Evolutionary conservation across 2,113 vertebrate genomes (phyloP), one percentile per base, ranked within the genome.

Genomic region (Gadus macrocephalus): DNA sequence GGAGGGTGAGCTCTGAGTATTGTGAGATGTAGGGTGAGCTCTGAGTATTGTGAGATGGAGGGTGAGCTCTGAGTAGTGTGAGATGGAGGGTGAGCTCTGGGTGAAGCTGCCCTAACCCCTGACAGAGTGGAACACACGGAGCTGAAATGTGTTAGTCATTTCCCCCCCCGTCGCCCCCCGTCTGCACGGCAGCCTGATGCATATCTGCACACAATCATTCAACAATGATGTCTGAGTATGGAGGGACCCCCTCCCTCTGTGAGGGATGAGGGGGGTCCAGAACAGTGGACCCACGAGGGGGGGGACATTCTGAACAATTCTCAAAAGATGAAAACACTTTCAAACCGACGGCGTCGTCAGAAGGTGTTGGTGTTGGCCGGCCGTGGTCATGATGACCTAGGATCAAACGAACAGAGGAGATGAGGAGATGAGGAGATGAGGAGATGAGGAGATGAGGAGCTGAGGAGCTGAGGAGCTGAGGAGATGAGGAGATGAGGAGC

Each of bases 131-230:
- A 85, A 79, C 79, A 83, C 79, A 82, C 84, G 80, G 75, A 60
- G 68, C 64, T 72, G 69, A 82, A 87, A 85, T 88, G 82, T 88
- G 87, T 81, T 82, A 11, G 72, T 75, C 78, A 87, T 87, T 87
- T 85, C 66, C 66, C 69, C 74, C 77, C 70, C 70, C 49, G 27
- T 72, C 35, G 35, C 72, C 69, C 19, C n/a, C 56, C 0, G 4
- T 78, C 74, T 11, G 62, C 67, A 69, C 71, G 63, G 65, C 79
- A 75, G 69, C 72, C 6, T 28, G 8, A 71, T 77, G 71, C 69
- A 75, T 80, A 83, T 80, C 81, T 73, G 72, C 78, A 78, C 76
- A 69, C 60, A 78, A 80, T 78, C 73, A 35, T 66, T 76, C 76
- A 77, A 76, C 76, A 72, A 75, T 72, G 82, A 79, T 5, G n/a